Percentiles rank a stretch among this genome's conserved stretches.
Evolutionary conservation across 2,113 vertebrate genomes (phyloP).

Genomic region (Myotis lucifugus): DNA sequence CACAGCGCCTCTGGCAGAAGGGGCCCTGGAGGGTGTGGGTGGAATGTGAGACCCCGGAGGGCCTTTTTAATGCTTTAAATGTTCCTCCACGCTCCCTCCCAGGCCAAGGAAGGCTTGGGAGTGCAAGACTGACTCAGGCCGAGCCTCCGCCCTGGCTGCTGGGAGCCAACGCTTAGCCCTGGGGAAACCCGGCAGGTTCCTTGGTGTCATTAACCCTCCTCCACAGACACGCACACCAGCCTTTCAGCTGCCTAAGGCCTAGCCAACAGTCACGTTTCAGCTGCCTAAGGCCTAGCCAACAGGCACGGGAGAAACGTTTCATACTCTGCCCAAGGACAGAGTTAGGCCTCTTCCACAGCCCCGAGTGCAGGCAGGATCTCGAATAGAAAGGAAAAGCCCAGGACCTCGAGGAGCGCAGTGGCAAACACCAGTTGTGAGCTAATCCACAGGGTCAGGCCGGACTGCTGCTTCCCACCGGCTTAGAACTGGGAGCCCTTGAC

Average conservation of each 20-base stretch:
- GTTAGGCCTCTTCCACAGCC: background rate
- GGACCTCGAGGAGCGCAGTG: accelerated
- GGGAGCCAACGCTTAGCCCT: background rate
- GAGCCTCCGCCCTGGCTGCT: background rate
- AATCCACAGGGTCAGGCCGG: accelerated
- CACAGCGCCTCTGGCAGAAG: accelerated
- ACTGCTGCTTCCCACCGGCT: accelerated
- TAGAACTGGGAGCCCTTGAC: background rate
- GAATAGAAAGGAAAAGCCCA: background rate
- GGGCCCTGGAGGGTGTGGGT: background rate
- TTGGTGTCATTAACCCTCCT: background rate
- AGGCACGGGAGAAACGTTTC: background rate
- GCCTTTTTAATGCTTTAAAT: background rate
- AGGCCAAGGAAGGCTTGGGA: background rate
- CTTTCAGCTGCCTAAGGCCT: background rate
- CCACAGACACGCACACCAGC: background rate
- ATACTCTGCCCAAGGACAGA: background rate
- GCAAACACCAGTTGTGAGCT: accelerated
- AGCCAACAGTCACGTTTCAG: background rate
- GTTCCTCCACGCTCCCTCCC: background rate
- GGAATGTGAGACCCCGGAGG: background rate
- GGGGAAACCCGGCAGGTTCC: accelerated
- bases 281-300: background rate
- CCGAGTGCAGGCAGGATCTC: accelerated
- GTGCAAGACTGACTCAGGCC: background rate